Base-by-base conservation (phyloP, 2,113 vertebrate species). In the Brachypteracias leptosomus region DNA sequence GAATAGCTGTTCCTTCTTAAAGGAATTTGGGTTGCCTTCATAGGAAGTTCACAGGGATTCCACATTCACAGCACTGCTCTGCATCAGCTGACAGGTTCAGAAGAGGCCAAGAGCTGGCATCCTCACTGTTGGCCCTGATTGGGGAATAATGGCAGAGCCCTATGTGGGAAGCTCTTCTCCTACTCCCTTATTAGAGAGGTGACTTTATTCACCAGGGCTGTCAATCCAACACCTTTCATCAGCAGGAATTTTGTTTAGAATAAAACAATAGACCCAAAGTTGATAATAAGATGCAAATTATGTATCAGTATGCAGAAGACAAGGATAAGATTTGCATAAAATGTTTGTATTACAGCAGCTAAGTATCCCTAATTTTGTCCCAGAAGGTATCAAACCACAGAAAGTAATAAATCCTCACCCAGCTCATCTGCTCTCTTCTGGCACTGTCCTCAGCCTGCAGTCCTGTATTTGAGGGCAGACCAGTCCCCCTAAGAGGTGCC, bases 211-310 rank as follows among this genome's bases (percentile, higher is more conserved):
- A 88, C 33, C 13, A n/a, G 13, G 22, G 29, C 42, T 96, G 85
- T 88, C 95, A 95, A 67, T 91, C 42, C 46, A 80, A 66, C 90
- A 94, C 61, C 71, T 91, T 91, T 93, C 77, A 83, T 54, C 49
- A 93, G 82, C 63, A 90, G 59, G 72, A 83, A 94, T 88, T 83
- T 63, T 88, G 52, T 90, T 95, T 93, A 55, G 55, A 95, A 91
- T 85, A 80, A 91, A 91, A 97, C 90, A 89, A 77, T 71, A 91
- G 33, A 88, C 79, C n/a, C 5, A 6, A 88, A 92, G 57, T 84
- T 83, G 61, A 86, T 96, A 95, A 96, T 96, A 67, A 88, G 75
- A 93, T 95, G 93, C 79, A 95, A 95, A 96, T 95, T 94, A 84
- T 71, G 88, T 93, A 88, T 57, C 42, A 71, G 42, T 88, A 91